Base-by-base conservation (phyloP, 2,113 vertebrate species). In the Centropus unirufus region DNA sequence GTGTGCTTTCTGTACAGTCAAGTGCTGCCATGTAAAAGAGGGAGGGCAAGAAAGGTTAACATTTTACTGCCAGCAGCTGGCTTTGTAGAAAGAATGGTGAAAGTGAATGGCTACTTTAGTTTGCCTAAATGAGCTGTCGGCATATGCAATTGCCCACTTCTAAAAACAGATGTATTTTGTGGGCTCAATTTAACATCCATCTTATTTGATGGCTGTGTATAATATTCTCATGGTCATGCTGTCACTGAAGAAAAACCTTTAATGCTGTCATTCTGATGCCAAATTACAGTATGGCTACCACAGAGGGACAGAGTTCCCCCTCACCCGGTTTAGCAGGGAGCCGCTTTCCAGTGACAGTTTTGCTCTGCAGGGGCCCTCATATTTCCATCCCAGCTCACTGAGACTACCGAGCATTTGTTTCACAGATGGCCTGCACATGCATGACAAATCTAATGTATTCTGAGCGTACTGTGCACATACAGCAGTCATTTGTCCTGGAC, bases 341-440 rank as follows among this genome's bases (percentile, higher is more conserved):
- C 67, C 2, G 1, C 81, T 81, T 57, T 34, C 81, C 79, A 47
- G 76, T 52, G 89, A 44, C 70, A 90, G 58, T 67, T 80, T 75
- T 83, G 89, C 86, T 86, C 83, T n/a, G 39, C 62, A 72, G 70
- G 75, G 67, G 39, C 66, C 62, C 83, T 83, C 58, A 15, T 40
- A 36, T 69, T 76, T 46, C 76, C 68, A 51, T 34, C 75, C 47
- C 78, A 18, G 52, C 66, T 88, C 36, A 4, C 61, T 52, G 83
- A 51, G 55, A 32, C 63, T 83, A 39, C 63, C 2, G 52, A 89
- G 81, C 76, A 23, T 66, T 83, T 58, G 47, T 49, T 90, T 67
- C 93, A 42, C 96, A 94, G 93, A 90, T 93, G 96, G 96, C 22
- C 79, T 7, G 82, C 90, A 83, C 88, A 80, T 52, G 93, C 96